Base-by-base conservation (phyloP, 2,113 vertebrate genomes). In the Recurvirostra avosetta region DNA sequence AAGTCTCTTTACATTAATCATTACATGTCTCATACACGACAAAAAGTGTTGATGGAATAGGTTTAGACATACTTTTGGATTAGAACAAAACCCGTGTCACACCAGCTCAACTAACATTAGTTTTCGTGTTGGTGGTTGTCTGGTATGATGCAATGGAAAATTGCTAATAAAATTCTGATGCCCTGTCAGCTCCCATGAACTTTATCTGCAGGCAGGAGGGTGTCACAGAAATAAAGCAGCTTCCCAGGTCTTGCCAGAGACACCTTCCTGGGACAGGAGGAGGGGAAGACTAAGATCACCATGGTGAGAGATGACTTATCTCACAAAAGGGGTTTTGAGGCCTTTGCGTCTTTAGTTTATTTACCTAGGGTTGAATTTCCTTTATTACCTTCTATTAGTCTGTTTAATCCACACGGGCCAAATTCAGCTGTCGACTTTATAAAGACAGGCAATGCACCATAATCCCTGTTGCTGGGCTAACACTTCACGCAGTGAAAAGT, bases 11-110 rank as follows among this genome's bases (percentile, higher is more conserved):
- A 52, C 61, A 91, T 94, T 94, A 94, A 94, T 97, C 88, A 95
- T 34, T 92, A 59, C 26, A 8, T 61, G 62, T 65, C 81, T 90
- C 81, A 81, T 56, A 81, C 30, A 55, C 0, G 0, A 91, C 73
- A 87, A 85, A 91, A 94, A 96, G 86, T 75, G 92, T 94, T 97
- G 96, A 94, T 75, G 74, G 86, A 92, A 87, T 14, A 40, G 68
- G 41, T 91, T 96, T 75, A 84, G 88, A 68, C 65, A 68, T 87
- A 83, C 73, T 91, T 92, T 41, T 50, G 63, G 40, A 65, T 67
- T 89, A 75, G 83, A 92, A 81, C 73, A 89, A 94, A 89, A 6
- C 68, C 68, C 12, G 0, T 72, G 80, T 71, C 56, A 40, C 59
- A 81, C 30, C 56, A 50, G 65, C 70, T 78, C 61, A 27, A 26